Evolutionary conservation across 2,888 invertebrate species (phyloP), one percentile per base, ranked within the genome.

Genomic region (Callyntrura sp.): DNA sequence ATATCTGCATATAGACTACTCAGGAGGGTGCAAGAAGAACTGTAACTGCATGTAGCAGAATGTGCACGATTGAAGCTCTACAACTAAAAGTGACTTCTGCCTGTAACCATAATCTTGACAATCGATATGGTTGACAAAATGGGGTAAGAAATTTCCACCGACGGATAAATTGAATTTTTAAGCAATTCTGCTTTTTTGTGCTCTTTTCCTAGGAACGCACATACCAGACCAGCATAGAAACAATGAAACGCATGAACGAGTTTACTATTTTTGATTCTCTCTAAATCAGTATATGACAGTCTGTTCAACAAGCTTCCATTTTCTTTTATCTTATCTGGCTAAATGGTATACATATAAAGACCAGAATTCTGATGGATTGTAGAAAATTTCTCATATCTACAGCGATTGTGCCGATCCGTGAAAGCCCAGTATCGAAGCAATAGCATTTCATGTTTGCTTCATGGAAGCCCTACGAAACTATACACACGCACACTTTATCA

Each of bases 201-300:
- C 17, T 48, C 45, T 8, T 76, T 23, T 55, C 11, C 11, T 25
- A 6, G 14, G n/a, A 68, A 8, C n/a, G 35, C 35, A 17, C 17
- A 70, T 3, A 68, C 1, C 17, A n/a, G 51, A 11, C 11, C n/a
- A 11, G n/a, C 20, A 9, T 17, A 9, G 51, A 76, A 76, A 48
- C 76, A 76, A 62, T 51, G 68, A 65, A 62, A 83, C 65, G 83
- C 65, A 68, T 83, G 83, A 83, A 83, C 45, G 48, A 28, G 68
- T 62, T 82, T 9, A 12, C 20, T 35, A n/a, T 35, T 14, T 81
- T 35, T 25, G 12, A 62, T 60, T 45, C 35, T 4, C 11, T 43
- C 45, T 57, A 23, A 28, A 20, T 60, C 60, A 20, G 5, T 60
- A 2, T 2, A 17, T 1, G n/a, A 57, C 1, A 14, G 12, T 35